Evolutionary conservation across 2,888 invertebrate genomes (phyloP), one percentile per base, ranked within the genome.

Genomic region (Apotomis capreana): DNA sequence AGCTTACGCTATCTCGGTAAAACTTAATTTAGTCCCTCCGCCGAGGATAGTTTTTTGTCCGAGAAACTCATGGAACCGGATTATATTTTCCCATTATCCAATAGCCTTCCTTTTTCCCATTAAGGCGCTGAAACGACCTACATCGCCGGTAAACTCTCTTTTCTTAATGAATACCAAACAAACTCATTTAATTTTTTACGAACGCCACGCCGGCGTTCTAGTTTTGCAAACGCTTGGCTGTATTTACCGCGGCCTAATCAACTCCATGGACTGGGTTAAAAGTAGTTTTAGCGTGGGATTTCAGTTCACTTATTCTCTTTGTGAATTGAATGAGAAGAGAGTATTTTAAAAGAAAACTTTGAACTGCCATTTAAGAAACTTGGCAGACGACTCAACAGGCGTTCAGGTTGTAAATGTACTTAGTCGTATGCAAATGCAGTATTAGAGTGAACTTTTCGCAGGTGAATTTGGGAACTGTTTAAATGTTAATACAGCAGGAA

Each of bases 161-260:
- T 75, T 76, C 77, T 78, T 80, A 80, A 80, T 81, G 79, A 80
- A 81, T 81, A 79, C 68, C 79, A 80, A 80, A 79, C 80, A 81
- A 78, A 78, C 78, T 76, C 76, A 79, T 76, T 78, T 77, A 78
- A 78, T 81, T 77, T 76, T 49, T 69, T 68, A 69, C 71, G 72
- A 73, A 65, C 72, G 69, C 70, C 69, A 61, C 59, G 68, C 65
- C 70, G 36, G 52, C 40, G 65, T 10, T 65, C 65, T 57, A 13
- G 46, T 55, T 65, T 46, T 9, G 65, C 15, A 12, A 64, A 26
- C 12, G 44, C 55, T 49, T 44, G 15, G 55, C 57, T 57, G 8
- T 55, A 44, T 40, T 40, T 57, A 57, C 65, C 46, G 46, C 55
- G n/a, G 26, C 5, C 55, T 55, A 65, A 65, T 65, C 64, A 55